Base-by-base conservation (phyloP, 2,113 vertebrate genomes). In the Microtus ochrogaster region DNA sequence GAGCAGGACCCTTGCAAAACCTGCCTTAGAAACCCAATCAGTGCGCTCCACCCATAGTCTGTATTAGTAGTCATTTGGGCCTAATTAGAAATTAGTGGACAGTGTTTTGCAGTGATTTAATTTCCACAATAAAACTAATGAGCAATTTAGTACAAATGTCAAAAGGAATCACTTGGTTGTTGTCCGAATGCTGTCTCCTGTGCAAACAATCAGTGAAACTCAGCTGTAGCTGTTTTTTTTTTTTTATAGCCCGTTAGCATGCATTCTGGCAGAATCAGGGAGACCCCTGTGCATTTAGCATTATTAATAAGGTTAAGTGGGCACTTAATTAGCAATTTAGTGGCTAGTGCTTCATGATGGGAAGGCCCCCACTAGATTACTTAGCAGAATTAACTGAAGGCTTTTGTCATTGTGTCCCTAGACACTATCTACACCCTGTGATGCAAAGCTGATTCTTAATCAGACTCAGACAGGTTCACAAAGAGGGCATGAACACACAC, bases 111-210 rank as follows among this genome's bases (percentile, higher is more conserved):
- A 96, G 92, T 95, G 93, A 98, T 98, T 98, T 97, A 96, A 98
- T 97, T 98, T 98, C 92, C 95, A 82, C 95, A 97, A 93, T 97
- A 98, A 98, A 97, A 26, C 55, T 98, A 98, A 98, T 94, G 96
- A 98, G 94, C 98, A 98, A 97, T 95, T 89, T 97, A 97, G 98
- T 93, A 94, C 84, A 93, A 96, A 98, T 16, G 61, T 96, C 97
- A 95, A 93, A 98, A 97, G 76, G 94, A 97, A 97, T 96, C 76
- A 95, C 92, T 91, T 92, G 68, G 14, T 74, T 97, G 39, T 97
- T 98, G 91, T 97, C 94, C 96, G 96, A 97, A 96, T 78, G 93
- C 92, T 97, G 94, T 97, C 89, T 96, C 94, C 95, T 90, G 72
- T 97, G 91, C 76, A 94, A 96, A 92, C 78, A 91, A 86, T 91